Base-by-base conservation (phyloP, 2,113 vertebrate species). In the Cynoglossus semilaevis region DNA sequence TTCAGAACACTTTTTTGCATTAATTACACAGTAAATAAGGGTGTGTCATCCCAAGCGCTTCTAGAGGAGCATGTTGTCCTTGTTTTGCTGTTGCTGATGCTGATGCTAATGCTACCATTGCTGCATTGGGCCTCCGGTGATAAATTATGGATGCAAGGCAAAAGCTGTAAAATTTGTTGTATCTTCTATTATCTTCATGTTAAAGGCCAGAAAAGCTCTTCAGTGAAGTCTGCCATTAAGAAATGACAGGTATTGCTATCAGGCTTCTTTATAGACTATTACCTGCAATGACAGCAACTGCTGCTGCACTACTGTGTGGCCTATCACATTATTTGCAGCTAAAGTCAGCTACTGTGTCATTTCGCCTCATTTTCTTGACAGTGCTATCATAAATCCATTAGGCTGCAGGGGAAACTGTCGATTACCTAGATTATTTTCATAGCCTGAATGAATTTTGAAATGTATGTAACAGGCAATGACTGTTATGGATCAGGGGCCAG, bases 191-290 rank as follows among this genome's bases (percentile, higher is more conserved):
- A 99, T 99, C 95, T 97, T 94, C 95, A 98, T 99, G 96, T 98
- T 99, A 99, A 99, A 99, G 96, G 96, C 96, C 95, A 98, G 95
- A 96, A 98, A 99, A 99, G 96, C 96, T 99, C 96, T 99, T 96
- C 94, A 96, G 96, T 98, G 96, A 98, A 99, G 96, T 98, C 96
- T 97, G 95, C 96, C 96, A 99, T 99, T 99, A 99, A 97, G 94
- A 96, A 97, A 97, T 99, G 96, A 98, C 96, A 99, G 96, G 96
- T 99, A 98, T 98, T 95, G 95, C 96, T 99, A 97, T 97, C 95
- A 96, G 95, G 91, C 93, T 98, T 96, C 93, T 99, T 99, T 98
- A 98, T 98, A 98, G 96, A 94, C 96, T 99, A 99, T 99, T 99
- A 99, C 96, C 95, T 97, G 94, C 95, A 92, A 97, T 95, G 96